phyloP scores from a whole-genome alignment of 2,797 vertebrate species.

The Chelon auratus region DNA sequence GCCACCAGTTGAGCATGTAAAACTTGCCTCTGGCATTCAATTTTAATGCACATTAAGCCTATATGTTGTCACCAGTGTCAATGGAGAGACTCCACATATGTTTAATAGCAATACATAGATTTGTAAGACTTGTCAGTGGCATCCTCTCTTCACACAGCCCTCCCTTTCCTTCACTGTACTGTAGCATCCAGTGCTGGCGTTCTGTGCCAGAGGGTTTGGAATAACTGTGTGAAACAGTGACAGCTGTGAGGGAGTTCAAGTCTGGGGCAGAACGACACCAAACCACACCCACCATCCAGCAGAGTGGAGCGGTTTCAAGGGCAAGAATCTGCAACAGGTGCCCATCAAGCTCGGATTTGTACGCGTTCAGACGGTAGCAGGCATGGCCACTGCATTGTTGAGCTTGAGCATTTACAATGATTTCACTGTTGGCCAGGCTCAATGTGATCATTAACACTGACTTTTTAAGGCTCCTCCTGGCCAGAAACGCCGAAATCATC shows the following conservation, averaged over 20 bases:
- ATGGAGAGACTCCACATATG: not conserved
- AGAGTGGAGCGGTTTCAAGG: slow-evolving; percentile 58
- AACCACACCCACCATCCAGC: slow-evolving; percentile 59
- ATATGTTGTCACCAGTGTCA: not conserved
- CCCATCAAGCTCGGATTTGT: slow-evolving; percentile 30
- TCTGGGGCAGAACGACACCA: slow-evolving; percentile 75
- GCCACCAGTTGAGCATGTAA: not conserved
- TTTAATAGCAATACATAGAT: not conserved
- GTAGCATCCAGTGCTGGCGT: slow-evolving; percentile 11
- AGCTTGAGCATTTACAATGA: slow-evolving; percentile 45
- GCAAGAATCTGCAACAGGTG: slow-evolving; percentile 80
- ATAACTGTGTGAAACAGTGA: slow-evolving; percentile 62
- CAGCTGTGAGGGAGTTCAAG: slow-evolving; percentile 80
- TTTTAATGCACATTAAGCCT: not conserved
- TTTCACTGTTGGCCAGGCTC: slow-evolving; percentile 43
- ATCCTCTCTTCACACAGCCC: slow-evolving; percentile 16
- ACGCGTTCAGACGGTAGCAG: slow-evolving; percentile 61
- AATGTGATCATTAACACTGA: slow-evolving; percentile 57
- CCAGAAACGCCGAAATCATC: slow-evolving; percentile 42
- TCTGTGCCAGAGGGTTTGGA: slow-evolving; percentile 54
- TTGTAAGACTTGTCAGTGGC: slow-evolving; percentile 8
- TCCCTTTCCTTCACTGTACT: not conserved
- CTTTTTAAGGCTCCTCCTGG: slow-evolving; percentile 25
- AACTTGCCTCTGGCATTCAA: not conserved
- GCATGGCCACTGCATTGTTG: slow-evolving; percentile 10